These are phyloP conservation scores for Syrmaticus mikado DNA, from an alignment of 2,113 vertebrate species.

Conservation along the genomic window DNA sequence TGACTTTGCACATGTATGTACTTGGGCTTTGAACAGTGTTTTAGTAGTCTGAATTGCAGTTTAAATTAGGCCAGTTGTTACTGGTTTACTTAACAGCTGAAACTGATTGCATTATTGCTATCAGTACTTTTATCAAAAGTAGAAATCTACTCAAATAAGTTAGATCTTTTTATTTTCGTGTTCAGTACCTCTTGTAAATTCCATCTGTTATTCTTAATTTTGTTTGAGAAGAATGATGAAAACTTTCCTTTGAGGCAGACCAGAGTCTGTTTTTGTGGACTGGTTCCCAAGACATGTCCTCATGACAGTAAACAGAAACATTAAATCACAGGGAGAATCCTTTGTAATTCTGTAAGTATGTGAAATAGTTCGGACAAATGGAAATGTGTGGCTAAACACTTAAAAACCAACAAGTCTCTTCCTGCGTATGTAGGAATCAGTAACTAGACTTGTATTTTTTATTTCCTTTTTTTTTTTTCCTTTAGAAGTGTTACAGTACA, in stretches of 20 bases:
- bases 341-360: constrained; percentile 8
- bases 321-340: neutral
- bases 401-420: neutral
- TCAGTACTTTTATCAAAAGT: neutral
- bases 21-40: neutral
- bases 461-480: neutral
- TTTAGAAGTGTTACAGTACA: neutral
- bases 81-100: neutral
- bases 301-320: neutral
- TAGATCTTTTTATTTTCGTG: neutral
- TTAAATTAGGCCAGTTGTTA: neutral
- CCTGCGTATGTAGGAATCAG: neutral
- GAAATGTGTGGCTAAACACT: neutral
- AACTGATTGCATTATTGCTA: neutral
- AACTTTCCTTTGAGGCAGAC: neutral
- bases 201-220: neutral
- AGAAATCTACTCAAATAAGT: neutral
- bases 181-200: neutral
- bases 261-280: neutral
- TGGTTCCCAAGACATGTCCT: neutral
- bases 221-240: neutral
- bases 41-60: neutral
- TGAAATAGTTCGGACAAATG: neutral
- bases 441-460: neutral
- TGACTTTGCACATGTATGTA: neutral